These are phyloP conservation scores for Scaptodrosophila latifasciaeformis DNA, from an alignment of 2,888 invertebrate genomes.

Conservation along the genomic window DNA sequence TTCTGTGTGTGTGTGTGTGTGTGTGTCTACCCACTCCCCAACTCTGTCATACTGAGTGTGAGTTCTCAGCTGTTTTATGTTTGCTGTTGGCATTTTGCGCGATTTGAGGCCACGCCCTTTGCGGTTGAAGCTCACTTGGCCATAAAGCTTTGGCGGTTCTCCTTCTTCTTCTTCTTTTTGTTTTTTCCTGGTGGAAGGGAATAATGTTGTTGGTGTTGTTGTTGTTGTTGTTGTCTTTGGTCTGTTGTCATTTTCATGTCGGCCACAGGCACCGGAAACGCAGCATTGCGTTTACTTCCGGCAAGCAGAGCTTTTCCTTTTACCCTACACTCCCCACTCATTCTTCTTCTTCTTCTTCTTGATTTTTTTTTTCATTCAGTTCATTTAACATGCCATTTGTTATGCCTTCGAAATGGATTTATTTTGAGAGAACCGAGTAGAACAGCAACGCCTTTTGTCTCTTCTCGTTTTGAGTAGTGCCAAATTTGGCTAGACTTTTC, in stretches of 20 bases:
- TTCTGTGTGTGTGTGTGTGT: too few species aligned
- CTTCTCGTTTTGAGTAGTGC: not conserved
- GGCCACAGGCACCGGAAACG: conserved; percentile 25
- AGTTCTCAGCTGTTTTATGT: conserved; percentile 14
- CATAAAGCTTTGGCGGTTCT: conserved; percentile 34
- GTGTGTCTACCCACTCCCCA: not conserved
- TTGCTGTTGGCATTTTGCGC: not conserved
- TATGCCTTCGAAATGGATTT: conserved; percentile 32
- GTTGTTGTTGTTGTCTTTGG: conserved; percentile 9
- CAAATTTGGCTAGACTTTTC: too few species aligned
- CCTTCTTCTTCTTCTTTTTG: not conserved
- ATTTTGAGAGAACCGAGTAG: conserved; percentile 9
- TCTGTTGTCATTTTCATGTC: conserved; percentile 13
- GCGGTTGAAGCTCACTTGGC: conserved; percentile 27
- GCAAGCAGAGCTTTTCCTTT: not conserved
- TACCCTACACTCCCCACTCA: not conserved
- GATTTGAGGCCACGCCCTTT: not conserved
- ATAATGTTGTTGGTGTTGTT: not conserved
- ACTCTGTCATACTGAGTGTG: not conserved
- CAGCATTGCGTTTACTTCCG: conserved; percentile 38
- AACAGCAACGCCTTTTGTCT: not conserved
- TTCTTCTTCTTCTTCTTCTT: not conserved
- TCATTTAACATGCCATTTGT: conserved; percentile 43
- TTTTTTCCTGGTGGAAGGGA: conserved; percentile 3
- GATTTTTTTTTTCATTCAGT: conserved; percentile 11